Evolutionary conservation across 1,140 invertebrate species (phyloP).

Genomic region (Stenopsyche tienmushanensis): DNA sequence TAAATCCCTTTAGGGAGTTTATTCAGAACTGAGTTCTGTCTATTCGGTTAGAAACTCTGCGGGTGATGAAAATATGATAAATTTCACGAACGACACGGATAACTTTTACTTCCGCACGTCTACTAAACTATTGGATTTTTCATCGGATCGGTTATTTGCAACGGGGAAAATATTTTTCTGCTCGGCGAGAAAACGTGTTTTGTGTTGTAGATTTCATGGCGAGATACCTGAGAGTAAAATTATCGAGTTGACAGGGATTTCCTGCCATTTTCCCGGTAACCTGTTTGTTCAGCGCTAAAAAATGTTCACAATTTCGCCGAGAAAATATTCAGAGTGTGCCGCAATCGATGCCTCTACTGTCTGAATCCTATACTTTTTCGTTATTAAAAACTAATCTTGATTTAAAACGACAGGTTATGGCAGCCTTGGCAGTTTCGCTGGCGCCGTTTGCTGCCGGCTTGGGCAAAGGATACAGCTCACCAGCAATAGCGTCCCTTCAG

Average conservation of each 20-base stretch:
- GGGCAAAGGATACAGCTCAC: conserved; percentile 83
- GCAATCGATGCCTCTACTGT: too few species aligned
- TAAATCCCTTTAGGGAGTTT: too few species aligned
- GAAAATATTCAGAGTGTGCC: too few species aligned
- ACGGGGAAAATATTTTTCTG: background rate
- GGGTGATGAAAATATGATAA: background rate
- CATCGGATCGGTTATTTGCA: background rate
- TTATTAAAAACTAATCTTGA: too few species aligned
- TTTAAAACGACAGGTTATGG: conserved; percentile 60
- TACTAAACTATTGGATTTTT: background rate
- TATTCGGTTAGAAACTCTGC: background rate
- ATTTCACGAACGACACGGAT: background rate
- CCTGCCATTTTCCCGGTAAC: too few species aligned
- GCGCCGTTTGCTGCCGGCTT: conserved; percentile 80
- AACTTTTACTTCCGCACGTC: background rate
- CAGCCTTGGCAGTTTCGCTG: conserved; percentile 77
- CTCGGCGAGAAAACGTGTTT: too few species aligned
- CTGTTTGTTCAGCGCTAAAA: background rate
- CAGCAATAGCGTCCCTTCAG: conserved; percentile 78
- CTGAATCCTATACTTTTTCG: too few species aligned
- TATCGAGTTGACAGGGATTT: too few species aligned
- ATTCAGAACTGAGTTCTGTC: background rate
- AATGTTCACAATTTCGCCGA: background rate
- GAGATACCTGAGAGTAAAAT: too few species aligned
- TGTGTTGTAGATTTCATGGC: too few species aligned